Base-by-base conservation (phyloP, 2,113 vertebrate species). In the Mirza zaza region DNA sequence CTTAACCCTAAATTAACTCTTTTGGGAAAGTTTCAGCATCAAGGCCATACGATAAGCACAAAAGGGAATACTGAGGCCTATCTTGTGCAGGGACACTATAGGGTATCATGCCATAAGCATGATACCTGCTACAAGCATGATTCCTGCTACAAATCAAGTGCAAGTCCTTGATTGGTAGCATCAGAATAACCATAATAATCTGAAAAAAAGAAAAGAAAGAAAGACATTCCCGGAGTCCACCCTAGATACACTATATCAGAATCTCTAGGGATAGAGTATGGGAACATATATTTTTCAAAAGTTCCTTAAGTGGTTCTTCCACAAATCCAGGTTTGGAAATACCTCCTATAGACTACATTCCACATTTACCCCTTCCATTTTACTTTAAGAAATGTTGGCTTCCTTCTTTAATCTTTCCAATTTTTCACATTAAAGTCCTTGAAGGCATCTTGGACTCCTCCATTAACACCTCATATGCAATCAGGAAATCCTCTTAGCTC, bases 401-500 rank as follows among this genome's bases (percentile, higher is more conserved):
- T 93, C n/a, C 20, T 87, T 88, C 27, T 55, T 20, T 84, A 34
- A 59, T 63, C 52, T 79, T 90, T 95, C 61, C 61, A 61, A 63
- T 65, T 85, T 36, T 84, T 90, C 59, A 48, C 71, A 32, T 36
- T 42, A 81, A 50, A 73, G 79, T 71, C 34, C 63, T 73, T 79
- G 11, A n/a, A 42, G 17, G 45, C 6, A 76, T 68, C 67, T 52
- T 77, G 68, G 82, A 75, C n/a, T 84, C 25, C 32, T 36, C 52
- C 12, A 45, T 67, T 50, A 80, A 48, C 21, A 59, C 39, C 45
- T 6, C 23, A 8, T 27, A 90, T 81, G 32, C 25, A 92, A 42
- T 81, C 8, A 92, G 29, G 59, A 96, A 76, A 88, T 88, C 36
- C 84, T 76, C 80, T 83, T 91, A 39, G 68, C 55, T 84, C 70